phyloP scores from a whole-genome alignment of 2,888 invertebrate genomes.

The Hirudinaria manillensis region DNA sequence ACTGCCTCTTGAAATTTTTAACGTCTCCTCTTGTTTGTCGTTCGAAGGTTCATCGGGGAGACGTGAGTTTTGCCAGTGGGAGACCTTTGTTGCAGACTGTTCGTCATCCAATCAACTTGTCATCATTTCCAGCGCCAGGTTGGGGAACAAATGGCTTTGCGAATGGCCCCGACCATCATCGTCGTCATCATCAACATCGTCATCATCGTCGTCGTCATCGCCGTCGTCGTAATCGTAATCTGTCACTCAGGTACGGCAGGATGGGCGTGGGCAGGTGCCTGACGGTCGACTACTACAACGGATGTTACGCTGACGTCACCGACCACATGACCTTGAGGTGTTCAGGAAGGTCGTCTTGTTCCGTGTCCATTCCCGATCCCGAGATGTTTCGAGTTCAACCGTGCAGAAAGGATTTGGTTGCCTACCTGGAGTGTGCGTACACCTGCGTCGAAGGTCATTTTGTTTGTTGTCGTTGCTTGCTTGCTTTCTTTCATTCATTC shows the following conservation, averaged over 20 bases:
- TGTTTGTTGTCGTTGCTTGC: not conserved
- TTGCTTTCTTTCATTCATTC: no score
- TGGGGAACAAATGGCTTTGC: not conserved
- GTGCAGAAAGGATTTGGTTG: conserved; percentile 37
- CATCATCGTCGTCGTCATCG: not conserved
- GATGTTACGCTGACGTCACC: conserved; percentile 37
- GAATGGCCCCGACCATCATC: conserved; percentile 4
- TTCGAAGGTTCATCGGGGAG: not conserved
- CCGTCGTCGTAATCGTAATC: not conserved
- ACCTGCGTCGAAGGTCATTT: conserved; percentile 35
- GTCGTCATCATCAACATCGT: conserved; percentile 11
- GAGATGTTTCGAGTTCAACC: conserved; percentile 37
- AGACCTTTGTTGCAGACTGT: conserved; percentile 36
- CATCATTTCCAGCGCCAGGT: conserved; percentile 34
- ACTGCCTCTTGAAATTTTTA: no score
- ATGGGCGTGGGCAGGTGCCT: conserved; percentile 38
- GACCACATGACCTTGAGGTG: conserved; percentile 35
- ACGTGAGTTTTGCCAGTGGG: conserved; percentile 34
- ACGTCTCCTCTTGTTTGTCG: not conserved
- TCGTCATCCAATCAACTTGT: conserved; percentile 32
- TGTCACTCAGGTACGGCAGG: conserved; percentile 33
- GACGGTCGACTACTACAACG: conserved; percentile 36
- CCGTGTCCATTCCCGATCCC: conserved; percentile 35
- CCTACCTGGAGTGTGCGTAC: conserved; percentile 37
- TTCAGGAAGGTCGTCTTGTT: conserved; percentile 35